phyloP scores from a whole-genome alignment of 2,113 vertebrate genomes.

The Phyllopteryx taeniolatus region DNA sequence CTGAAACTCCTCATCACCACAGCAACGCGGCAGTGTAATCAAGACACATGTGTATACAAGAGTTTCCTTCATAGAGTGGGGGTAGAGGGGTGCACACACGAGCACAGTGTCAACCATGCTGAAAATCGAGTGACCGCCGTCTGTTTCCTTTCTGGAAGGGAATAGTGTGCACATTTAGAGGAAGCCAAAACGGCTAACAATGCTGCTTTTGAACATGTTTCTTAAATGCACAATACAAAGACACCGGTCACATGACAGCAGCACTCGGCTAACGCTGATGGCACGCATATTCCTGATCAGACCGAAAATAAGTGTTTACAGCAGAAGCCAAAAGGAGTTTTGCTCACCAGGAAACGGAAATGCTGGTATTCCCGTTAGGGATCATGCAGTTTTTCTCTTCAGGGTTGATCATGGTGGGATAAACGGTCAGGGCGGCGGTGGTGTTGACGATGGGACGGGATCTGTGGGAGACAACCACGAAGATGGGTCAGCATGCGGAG shows the following conservation, averaged over 20 bases:
- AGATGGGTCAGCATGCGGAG: background rate
- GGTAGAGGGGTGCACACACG: conserved; percentile 31
- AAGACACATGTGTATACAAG: conserved; percentile 70
- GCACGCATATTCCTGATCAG: conserved; percentile 39
- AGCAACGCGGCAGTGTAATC: conserved; percentile 71
- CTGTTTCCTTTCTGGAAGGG: conserved; percentile 54
- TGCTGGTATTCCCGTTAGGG: conserved; percentile 59
- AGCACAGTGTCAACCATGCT: conserved; percentile 47
- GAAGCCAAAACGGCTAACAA: conserved; percentile 48
- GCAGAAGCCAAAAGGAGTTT: background rate
- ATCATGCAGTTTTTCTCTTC: conserved; percentile 83
- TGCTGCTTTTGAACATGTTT: conserved; percentile 47
- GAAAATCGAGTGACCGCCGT: conserved; percentile 32
- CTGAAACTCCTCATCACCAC: conserved; percentile 54
- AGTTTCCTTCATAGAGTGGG: conserved; percentile 67
- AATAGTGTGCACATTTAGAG: conserved; percentile 40
- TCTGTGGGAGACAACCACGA: conserved; percentile 50
- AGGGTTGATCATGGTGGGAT: conserved; percentile 87
- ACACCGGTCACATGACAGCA: conserved; percentile 38
- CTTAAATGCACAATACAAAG: conserved; percentile 19
- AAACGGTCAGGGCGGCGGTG: conserved; percentile 77
- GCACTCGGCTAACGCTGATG: conserved; percentile 7
- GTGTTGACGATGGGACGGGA: conserved; percentile 85
- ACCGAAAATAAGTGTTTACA: conserved; percentile 30
- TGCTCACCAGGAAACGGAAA: conserved; percentile 82